Evolutionary conservation across 2,888 invertebrate genomes (phyloP), one percentile per base, ranked within the genome.

Genomic region (Ectemnius continuus): DNA sequence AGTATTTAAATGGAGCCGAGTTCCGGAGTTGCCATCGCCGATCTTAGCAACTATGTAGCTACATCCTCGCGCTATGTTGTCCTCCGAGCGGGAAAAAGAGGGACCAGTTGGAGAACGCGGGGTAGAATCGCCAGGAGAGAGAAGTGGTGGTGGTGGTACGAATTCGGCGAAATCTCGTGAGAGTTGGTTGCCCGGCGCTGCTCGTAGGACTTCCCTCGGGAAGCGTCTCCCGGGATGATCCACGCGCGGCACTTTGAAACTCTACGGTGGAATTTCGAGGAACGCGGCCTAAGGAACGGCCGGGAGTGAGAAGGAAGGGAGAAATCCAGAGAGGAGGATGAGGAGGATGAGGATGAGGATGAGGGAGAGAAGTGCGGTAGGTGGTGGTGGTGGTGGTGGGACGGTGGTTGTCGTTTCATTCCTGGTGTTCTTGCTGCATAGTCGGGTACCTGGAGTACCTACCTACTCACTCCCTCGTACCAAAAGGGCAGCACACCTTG

Each of bases 401-500:
- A 77, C 79, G 80, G 83, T 83, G 79, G 86, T 81, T 82, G 85
- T 87, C 86, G 84, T 86, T 85, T 82, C 84, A 85, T 88, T 88
- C 85, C 85, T 87, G 87, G 81, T 89, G 87, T 84, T 89, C 83
- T 86, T 88, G 79, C 86, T 89, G 88, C 87, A 87, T 88, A 85
- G 85, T 82, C 86, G 86, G 84, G 84, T 84, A 36, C 36, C 85
- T 80, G 70, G 78, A 83, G 83, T 83, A 76, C 76, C 80, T 82
- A 81, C 80, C 82, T 78, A 82, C 85, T 85, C 78, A 69, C 78
- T 80, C 81, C 75, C 81, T 84, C 82, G 70, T 85, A 88, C 83
- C 84, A 85, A 89, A 88, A 88, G 88, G 87, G 86, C 86, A 88
- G 85, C 89, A 88, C 89, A 88, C 88, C 89, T 89, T 89, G 88